Evolutionary conservation across 2,797 vertebrate species (phyloP), one percentile per base, ranked within the genome.

Genomic region (Poeciliopsis turneri): DNA sequence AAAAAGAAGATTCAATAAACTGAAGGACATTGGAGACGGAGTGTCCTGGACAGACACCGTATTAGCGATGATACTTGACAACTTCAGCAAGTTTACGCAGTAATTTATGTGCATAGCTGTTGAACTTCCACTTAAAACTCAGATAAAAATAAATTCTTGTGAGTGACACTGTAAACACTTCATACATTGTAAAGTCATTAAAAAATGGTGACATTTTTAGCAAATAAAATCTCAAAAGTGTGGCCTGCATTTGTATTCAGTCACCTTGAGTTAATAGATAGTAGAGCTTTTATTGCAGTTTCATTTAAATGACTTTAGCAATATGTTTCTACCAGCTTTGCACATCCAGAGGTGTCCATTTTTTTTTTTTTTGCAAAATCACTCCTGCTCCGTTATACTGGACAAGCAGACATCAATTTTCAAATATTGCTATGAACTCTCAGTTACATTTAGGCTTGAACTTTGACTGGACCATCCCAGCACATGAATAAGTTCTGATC

Each of bases 11-110:
- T 84, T 90, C 75, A 72, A 78, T 82, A 82, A 71, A 64, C 55
- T 51, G 68, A 85, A 75, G 78, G 81, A 81, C 76, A 82, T 25
- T 61, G 45, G 68, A 86, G 83, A 79, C 80, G 70, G 78, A 59
- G 57, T 39, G 28, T 71, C 7, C 23, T 2, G 70, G 71, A 74
- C 30, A 61, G 64, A 74, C 15, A 47, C 16, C 25, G 20, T n/a
- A 76, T 49, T 2, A 57, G 57, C 20, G 70, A 68, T 61, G 33
- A 74, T 13, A 57, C 45, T 72, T 74, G 71, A 77, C 66, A 72
- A 68, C 68, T 81, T 71, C 25, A 77, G 36, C 43, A 70, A 49
- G 30, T 75, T 23, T 18, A 30, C 18, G 46, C 16, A 66, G 23
- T 59, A 33, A 74, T 55, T 55, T 61, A 28, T 45, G 61, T 45